phyloP scores from a whole-genome alignment of 2,888 invertebrate species.

The Epicampocera succincta region DNA sequence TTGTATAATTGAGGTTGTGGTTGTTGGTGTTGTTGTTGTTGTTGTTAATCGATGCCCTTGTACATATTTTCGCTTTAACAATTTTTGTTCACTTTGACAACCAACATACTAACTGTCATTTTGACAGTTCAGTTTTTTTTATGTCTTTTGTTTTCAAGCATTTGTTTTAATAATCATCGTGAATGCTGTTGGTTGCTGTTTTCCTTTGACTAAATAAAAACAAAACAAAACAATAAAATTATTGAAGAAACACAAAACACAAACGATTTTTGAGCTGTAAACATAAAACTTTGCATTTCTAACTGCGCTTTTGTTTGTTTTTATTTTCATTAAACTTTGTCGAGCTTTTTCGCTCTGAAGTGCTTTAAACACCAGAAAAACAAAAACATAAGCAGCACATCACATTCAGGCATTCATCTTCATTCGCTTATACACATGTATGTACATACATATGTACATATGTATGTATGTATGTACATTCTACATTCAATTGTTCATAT shows the following conservation, averaged over 20 bases:
- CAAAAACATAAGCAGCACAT: constrained; percentile 60
- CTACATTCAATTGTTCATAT: no score
- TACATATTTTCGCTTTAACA: constrained; percentile 35
- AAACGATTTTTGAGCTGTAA: constrained; percentile 18
- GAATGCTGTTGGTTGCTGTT: constrained; percentile 52
- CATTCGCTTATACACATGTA: neutral
- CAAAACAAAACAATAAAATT: constrained; percentile 55
- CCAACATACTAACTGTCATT: constrained; percentile 64
- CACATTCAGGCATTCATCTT: constrained; percentile 40
- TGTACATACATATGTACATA: no score
- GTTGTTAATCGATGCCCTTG: constrained; percentile 42
- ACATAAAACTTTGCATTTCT: constrained; percentile 59
- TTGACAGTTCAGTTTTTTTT: constrained; percentile 66
- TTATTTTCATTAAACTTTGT: constrained; percentile 56
- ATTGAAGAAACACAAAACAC: constrained; percentile 43
- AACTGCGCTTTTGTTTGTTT: constrained; percentile 73
- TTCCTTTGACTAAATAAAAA: constrained; percentile 59
- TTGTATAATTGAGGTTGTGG: constrained; percentile 4
- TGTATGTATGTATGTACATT: no score
- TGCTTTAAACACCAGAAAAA: constrained; percentile 55
- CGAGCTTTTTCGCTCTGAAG: constrained; percentile 48
- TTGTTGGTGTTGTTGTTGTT: no score
- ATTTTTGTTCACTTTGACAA: constrained; percentile 69
- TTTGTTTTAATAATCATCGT: constrained; percentile 18
- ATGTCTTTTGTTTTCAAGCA: constrained; percentile 30